These are phyloP conservation scores for Chrosomus eos DNA, from an alignment of 2,797 vertebrate genomes.

Conservation along the genomic window DNA sequence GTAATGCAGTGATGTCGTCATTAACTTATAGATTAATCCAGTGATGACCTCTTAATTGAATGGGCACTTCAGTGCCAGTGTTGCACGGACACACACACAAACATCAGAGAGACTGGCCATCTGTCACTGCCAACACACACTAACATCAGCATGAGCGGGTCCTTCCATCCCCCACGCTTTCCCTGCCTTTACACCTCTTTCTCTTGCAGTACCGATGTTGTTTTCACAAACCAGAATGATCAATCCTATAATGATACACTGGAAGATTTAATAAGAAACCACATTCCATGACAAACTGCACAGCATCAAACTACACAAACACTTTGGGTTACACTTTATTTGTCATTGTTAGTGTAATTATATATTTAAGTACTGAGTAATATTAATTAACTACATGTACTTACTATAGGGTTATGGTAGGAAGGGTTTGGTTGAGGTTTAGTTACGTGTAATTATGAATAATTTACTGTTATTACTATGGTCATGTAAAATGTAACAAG, in stretches of 20 bases:
- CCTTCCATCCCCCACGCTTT: conserved; percentile 10
- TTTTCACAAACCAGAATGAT: background rate
- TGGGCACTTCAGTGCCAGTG: background rate
- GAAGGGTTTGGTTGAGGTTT: too few species aligned
- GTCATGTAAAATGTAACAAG: too few species aligned
- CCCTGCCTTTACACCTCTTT: background rate
- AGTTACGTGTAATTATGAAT: too few species aligned
- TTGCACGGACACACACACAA: background rate
- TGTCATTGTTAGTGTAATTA: too few species aligned
- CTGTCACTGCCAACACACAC: conserved; percentile 11
- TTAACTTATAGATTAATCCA: background rate
- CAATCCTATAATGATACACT: background rate
- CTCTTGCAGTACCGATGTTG: background rate
- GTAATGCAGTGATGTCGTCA: background rate
- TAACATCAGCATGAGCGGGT: background rate
- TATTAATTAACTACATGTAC: too few species aligned
- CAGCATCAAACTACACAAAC: background rate
- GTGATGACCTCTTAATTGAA: conserved; percentile 18
- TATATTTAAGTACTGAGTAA: too few species aligned
- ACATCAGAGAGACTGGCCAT: conserved; percentile 12
- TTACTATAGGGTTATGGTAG: too few species aligned
- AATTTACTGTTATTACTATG: too few species aligned
- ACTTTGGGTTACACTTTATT: too few species aligned
- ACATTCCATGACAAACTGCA: background rate
- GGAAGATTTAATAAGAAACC: background rate